phyloP scores from a whole-genome alignment of 2,797 vertebrate species.

The Lemur catta region DNA sequence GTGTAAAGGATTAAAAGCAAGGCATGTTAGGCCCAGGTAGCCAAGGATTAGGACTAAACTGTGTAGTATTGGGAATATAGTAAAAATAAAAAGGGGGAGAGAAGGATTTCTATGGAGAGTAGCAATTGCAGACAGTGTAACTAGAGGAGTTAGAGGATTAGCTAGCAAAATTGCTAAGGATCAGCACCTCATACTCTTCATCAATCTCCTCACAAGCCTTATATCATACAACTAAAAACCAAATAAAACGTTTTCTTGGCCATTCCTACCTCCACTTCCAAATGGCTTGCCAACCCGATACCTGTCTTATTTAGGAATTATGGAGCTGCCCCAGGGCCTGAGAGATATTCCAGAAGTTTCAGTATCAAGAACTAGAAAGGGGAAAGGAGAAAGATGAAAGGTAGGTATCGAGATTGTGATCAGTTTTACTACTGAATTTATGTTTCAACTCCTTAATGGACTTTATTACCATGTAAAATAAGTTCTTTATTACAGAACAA shows the following conservation, averaged over 20 bases:
- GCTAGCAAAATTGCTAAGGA: not conserved
- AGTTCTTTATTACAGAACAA: not conserved
- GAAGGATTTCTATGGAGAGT: not conserved
- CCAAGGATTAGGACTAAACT: not conserved
- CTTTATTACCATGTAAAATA: not conserved
- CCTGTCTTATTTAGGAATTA: not conserved
- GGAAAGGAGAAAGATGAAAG: not conserved
- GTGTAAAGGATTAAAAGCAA: not conserved
- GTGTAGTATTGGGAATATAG: not conserved
- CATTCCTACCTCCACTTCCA: not conserved
- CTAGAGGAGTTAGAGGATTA: not conserved
- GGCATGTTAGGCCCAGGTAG: not conserved
- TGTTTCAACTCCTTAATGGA: not conserved
- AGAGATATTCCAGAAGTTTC: not conserved
- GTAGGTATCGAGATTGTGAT: not conserved
- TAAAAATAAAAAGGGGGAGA: not conserved
- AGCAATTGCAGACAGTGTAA: not conserved
- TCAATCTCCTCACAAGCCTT: not conserved
- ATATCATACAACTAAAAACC: not conserved
- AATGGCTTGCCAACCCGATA: not conserved
- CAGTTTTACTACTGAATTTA: not conserved
- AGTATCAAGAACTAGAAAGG: not conserved
- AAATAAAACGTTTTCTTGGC: not conserved
- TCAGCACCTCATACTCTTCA: not conserved
- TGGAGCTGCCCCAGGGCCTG: not conserved